A percentile compares a stretch with the other conserved stretches of the same genome.
phyloP scores from a whole-genome alignment of 2,113 vertebrate genomes.

The Bufo gargarizans region DNA sequence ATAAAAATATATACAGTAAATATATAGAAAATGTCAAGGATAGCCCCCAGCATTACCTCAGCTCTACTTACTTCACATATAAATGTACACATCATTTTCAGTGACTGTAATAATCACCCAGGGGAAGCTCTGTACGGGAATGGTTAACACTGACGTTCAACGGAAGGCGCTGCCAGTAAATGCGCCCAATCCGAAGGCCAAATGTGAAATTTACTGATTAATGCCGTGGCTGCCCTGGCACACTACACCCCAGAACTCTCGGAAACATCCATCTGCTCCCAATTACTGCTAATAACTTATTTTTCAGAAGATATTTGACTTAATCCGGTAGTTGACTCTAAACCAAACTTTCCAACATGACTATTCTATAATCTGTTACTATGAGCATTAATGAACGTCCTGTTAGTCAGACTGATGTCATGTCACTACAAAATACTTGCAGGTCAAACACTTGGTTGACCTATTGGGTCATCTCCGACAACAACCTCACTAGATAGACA shows the following conservation, averaged over 20 bases:
- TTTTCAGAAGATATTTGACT: constrained; percentile 6
- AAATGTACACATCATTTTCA: neutral
- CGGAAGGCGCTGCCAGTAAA: neutral
- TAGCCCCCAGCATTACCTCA: neutral
- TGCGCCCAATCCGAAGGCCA: neutral
- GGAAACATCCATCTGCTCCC: neutral
- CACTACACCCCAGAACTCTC: neutral
- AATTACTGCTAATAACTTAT: constrained; percentile 11
- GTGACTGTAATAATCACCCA: neutral
- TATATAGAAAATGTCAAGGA: neutral
- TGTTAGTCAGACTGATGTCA: neutral
- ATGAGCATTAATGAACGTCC: neutral
- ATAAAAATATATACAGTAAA: neutral
- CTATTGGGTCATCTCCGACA: neutral
- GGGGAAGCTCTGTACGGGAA: neutral
- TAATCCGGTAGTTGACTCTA: neutral
- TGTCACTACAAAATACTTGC: neutral
- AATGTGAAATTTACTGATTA: neutral
- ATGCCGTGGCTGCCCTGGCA: neutral
- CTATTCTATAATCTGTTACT: neutral
- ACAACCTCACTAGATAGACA: neutral
- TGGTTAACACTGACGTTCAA: neutral
- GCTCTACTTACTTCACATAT: neutral
- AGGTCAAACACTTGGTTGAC: neutral
- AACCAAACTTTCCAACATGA: neutral